A percentile compares a stretch with the other conserved stretches of the same genome.
phyloP scores from a whole-genome alignment of 2,797 vertebrate species.

The Garrulus glandarius region DNA sequence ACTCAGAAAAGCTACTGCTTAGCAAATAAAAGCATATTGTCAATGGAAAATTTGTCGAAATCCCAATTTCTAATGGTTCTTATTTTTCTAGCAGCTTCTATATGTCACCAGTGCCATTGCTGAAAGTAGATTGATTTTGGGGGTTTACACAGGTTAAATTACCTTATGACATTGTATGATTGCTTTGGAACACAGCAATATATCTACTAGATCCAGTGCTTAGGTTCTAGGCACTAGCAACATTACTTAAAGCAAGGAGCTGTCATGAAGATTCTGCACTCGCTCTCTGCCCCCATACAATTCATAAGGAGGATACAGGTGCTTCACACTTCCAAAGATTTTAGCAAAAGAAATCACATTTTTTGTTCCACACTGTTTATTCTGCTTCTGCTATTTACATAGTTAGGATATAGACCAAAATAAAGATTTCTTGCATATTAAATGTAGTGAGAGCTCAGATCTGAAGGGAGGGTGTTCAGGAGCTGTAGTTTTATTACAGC shows the following conservation, averaged over 20 bases:
- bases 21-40: constrained; percentile 2
- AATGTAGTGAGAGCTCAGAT: background rate
- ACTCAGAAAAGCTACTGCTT: background rate
- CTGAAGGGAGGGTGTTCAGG: background rate
- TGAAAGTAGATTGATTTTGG: background rate
- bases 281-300: background rate
- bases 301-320: background rate
- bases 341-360: background rate
- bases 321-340: background rate
- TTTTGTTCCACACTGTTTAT: background rate
- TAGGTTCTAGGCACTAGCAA: background rate
- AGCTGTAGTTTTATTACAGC: background rate
- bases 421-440: background rate
- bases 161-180: background rate
- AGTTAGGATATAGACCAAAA: background rate
- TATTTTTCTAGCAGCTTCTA: background rate
- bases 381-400: background rate
- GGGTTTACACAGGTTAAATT: constrained; percentile 25
- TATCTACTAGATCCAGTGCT: background rate
- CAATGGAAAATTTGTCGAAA: background rate
- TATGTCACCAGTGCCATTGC: background rate
- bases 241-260: background rate
- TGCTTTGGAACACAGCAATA: background rate
- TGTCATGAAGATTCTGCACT: background rate
- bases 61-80: background rate